Base-by-base conservation (phyloP, 2,797 vertebrate species). In the Parauchenoglanis punctatus region DNA sequence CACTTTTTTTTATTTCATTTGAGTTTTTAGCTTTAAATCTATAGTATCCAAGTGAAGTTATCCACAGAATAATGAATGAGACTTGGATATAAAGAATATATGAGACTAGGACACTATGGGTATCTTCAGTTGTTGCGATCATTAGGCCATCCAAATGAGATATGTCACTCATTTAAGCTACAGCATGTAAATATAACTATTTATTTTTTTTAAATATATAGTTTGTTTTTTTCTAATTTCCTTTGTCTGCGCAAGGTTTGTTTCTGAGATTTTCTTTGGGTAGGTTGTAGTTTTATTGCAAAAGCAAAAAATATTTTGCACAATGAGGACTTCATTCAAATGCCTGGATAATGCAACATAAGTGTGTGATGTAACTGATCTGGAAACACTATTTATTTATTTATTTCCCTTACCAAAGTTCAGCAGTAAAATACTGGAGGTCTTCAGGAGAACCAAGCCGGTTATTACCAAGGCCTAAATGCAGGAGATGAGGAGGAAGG, bases 381-480 rank as follows among this genome's bases (percentile, higher is more conserved):
- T 77, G 17, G 49, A 31, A 77, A 54, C 49, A 77, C 49, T 46
- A 28, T 77, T 58, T 35, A 17, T 63, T 25, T 80, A 17, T 54
- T 31, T 31, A 31, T 31, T 44, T 12, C 59, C 17, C 56, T 92
- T 93, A 97, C 97, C 98, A 99, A 90, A 94, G 91, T 6, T 72
- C 63, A 0, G 81, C 86, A 0, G 94, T 96, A 75, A 98, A 61
- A 63, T 92, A 92, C 2, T 76, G 87, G 7, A 94, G 77, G n/a
- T 96, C 95, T 0, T 85, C 85, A 61, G 91, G 89, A 25, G 93
- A 93, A 0, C 92, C 87, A 17, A 97, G 94, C 0, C 20, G 77
- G 91, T 97, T 98, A 90, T 96, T 92, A 1, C 95, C 92, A 1
- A 98, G 92, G 0, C 97, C 96, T 61, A 99, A 80, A 90, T 98